phyloP scores from a whole-genome alignment of 2,113 vertebrate species.

The Solea senegalensis region DNA sequence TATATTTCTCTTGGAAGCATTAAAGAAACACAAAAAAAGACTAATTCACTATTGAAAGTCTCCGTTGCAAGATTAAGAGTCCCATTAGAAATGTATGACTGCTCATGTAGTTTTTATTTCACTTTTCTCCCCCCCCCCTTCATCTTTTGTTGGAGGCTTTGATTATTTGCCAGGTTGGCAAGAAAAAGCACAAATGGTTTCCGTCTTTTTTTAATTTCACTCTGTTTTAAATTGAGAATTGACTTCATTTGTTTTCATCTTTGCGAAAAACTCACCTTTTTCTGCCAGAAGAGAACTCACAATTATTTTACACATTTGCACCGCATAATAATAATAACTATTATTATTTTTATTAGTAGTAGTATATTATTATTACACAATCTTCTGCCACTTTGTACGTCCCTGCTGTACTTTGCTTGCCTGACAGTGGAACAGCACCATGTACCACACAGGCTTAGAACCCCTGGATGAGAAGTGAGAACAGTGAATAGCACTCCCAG shows the following conservation, averaged over 20 bases:
- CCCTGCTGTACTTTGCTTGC: slow-evolving; percentile 4
- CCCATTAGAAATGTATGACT: slow-evolving; percentile 82
- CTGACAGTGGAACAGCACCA: not conserved
- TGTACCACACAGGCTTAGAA: slow-evolving; percentile 31
- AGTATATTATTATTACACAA: too few relatives aligned
- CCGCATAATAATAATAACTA: too few relatives aligned
- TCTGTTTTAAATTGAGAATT: slow-evolving; percentile 41
- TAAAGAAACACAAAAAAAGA: slow-evolving; percentile 80
- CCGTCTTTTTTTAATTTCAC: slow-evolving; percentile 28
- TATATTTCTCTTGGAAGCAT: slow-evolving; percentile 84
- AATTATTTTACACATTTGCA: too few relatives aligned
- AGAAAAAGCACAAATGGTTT: slow-evolving; percentile 35
- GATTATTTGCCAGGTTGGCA: slow-evolving; percentile 74
- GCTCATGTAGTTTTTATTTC: slow-evolving; percentile 81
- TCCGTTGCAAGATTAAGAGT: slow-evolving; percentile 82
- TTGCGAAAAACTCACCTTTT: not conserved
- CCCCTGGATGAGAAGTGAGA: slow-evolving; percentile 50
- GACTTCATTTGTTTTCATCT: slow-evolving; percentile 1
- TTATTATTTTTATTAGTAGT: too few relatives aligned
- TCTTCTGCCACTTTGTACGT: too few relatives aligned
- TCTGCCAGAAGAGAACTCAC: too few relatives aligned
- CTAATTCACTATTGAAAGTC: slow-evolving; percentile 83
- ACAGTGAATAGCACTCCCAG: slow-evolving; percentile 68
- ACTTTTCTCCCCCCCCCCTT: slow-evolving; percentile 43
- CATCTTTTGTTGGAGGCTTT: slow-evolving; percentile 71